These are phyloP conservation scores for Hyperopisus bebe DNA, from an alignment of 2,113 vertebrate genomes.

Conservation along the genomic window DNA sequence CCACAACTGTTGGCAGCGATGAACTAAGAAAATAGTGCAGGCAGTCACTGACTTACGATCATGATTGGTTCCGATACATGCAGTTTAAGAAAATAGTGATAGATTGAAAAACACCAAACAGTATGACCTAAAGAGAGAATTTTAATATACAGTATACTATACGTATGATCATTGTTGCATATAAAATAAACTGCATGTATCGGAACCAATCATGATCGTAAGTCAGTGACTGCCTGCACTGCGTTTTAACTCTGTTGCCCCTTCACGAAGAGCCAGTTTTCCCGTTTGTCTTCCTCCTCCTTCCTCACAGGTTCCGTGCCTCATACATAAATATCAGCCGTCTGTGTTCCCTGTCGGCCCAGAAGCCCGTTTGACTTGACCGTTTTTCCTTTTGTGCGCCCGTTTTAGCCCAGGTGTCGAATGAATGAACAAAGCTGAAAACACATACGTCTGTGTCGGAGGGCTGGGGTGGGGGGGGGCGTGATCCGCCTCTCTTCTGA, in stretches of 20 bases:
- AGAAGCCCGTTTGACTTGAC: background rate
- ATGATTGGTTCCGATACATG: no score
- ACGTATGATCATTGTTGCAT: no score
- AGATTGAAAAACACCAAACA: no score
- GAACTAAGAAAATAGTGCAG: no score
- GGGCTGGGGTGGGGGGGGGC: background rate
- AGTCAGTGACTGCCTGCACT: no score
- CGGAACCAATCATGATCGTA: no score
- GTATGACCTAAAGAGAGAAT: no score
- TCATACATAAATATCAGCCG: background rate
- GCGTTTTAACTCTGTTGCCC: background rate
- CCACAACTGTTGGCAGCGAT: no score
- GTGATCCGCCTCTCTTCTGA: background rate
- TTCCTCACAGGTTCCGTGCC: background rate
- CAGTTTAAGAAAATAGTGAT: no score
- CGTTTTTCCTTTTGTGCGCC: background rate
- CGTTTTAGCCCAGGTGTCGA: background rate
- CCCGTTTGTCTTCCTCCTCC: background rate
- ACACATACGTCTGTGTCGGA: background rate
- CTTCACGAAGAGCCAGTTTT: background rate
- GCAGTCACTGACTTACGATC: no score
- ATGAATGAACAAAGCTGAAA: background rate
- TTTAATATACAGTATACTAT: no score
- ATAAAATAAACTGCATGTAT: no score
- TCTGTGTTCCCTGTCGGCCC: background rate